Base-by-base conservation (phyloP, 2,797 vertebrate species). In the Diceros bicornis region DNA sequence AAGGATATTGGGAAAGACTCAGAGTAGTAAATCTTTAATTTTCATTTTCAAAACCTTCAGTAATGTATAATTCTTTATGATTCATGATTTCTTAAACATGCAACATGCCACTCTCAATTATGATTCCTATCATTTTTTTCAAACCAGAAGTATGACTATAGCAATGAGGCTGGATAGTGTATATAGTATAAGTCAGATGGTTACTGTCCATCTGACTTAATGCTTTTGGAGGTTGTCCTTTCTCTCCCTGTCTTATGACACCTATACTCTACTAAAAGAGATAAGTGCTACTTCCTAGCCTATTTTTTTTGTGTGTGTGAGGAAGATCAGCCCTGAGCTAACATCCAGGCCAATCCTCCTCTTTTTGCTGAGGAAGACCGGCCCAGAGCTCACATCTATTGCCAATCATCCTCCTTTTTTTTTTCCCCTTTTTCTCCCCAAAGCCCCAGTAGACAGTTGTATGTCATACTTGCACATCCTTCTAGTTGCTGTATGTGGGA, bases 61-160 rank as follows among this genome's bases (percentile, higher is more conserved):
- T 81, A 97, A 98, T 96, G 82, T 3, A 84, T 94, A 97, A 94
- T 97, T 97, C 89, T 96, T 93, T 92, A 78, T 89, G 94, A 98
- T 92, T 91, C 97, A 94, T 97, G 94, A 77, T 97, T 91, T 97
- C 61, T 97, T 94, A 96, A 93, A 89, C 89, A 62, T 74, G 34
- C 20, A 95, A 41, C 2, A 1, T 84, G 14, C 44, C 55, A 72
- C 95, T 68, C 89, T 98, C 62, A 44, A 12, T 97, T 89, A 74
- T 94, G 55, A 41, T 72, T 97, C 2, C 62, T 74, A 23, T 84
- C 29, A n/a, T 74, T 66, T 59, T 44, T 37, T 59, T 18, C 32
- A 96, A 93, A 57, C 20, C 29, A 32, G 41, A 96, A 77, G 34
- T 96, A 1, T 93, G 83, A 94, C 89, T 87, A 81, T 81, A 23